Base-by-base conservation (phyloP, 2,113 vertebrate genomes). In the Zosterops hypoxanthus region DNA sequence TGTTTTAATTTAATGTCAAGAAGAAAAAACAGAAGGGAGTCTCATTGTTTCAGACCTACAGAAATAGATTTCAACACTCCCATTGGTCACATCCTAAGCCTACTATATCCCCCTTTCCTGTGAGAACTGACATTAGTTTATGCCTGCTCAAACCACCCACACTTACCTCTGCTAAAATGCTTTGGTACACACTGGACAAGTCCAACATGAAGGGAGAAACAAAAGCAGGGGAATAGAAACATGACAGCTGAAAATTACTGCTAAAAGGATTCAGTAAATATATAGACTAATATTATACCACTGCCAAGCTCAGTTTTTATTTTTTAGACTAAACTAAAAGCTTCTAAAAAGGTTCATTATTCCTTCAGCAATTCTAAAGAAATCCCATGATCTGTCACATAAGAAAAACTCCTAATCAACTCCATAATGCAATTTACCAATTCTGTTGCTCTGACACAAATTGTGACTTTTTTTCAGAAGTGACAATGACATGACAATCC, bases 301-400 rank as follows among this genome's bases (percentile, higher is more conserved):
- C 26, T 4, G 2, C 6, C 31, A 77, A 47, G 6, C 11, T 47
- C 46, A 47, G 14, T 60, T 80, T 70, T 79, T 85, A 46, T 61
- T 83, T 81, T 23, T 82, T 60, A 41, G 26, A n/a, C 21, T 77
- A 33, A 89, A 60, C 18, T 53, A 72, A 88, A 94, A 64, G 16
- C 5, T 44, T 47, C n/a, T 69, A n/a, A 61, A 81, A 61, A 28
- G 28, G 5, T 17, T 47, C 20, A 34, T 56, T n/a, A 50, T 69
- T 56, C 31, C 23, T 53, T 61, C 16, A 82, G 57, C 33, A 82
- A 4, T 22, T 44, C 23, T 9, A 42, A 82, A 82, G 56, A 71
- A 84, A 76, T n/a, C 9, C 25, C 39, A 34, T 2, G 6, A 33
- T 20, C 12, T 52, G 16, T 44, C 46, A 44, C 4, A 23, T 53